Base-by-base conservation (phyloP, 2,888 invertebrate species). In the Rhorus exstirpatorius region DNA sequence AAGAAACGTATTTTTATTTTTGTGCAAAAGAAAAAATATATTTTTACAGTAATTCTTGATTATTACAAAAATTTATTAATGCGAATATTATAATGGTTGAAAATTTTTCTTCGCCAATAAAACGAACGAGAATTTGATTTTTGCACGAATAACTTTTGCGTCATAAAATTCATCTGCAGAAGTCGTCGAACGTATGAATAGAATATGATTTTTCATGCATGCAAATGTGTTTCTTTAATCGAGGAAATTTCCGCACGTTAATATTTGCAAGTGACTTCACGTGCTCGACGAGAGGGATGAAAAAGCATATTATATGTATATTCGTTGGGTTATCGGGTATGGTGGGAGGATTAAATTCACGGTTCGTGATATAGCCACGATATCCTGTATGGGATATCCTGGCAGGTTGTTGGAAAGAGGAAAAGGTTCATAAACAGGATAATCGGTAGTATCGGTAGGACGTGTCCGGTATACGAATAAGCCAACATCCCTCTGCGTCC, bases 341-440 rank as follows among this genome's bases (percentile, higher is more conserved):
- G 53, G 44, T 55, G 61, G 26, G 79, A 68, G 68, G 65, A 72
- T 77, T 77, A 61, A 81, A 77, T 77, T 67, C 60, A 53, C 38
- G 61, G 44, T 14, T 35, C 72, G 67, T 71, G 71, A 49, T 49
- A 49, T 49, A 49, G 49, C 19, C 19, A 53, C 12, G 21, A 55
- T 58, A 35, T 67, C 31, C 26, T 63, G 65, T n/a, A 65, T 55
- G 53, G 75, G 19, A 44, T 35, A 74, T 75, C 44, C 26, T 44
- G 78, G 51, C 75, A 35, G 70, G 75, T 65, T 65, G 72, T 49
- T 70, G 68, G 60, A 38, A 58, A 85, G 80, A 83, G 72, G 82
- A 82, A n/a, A 84, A 84, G 85, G 85, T 86, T 87, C 85, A 88
- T 88, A 89, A 89, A 88, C 89, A 89, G 88, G 89, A 87, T 89